phyloP scores from a whole-genome alignment of 2,113 vertebrate species.

The Upupa epops region DNA sequence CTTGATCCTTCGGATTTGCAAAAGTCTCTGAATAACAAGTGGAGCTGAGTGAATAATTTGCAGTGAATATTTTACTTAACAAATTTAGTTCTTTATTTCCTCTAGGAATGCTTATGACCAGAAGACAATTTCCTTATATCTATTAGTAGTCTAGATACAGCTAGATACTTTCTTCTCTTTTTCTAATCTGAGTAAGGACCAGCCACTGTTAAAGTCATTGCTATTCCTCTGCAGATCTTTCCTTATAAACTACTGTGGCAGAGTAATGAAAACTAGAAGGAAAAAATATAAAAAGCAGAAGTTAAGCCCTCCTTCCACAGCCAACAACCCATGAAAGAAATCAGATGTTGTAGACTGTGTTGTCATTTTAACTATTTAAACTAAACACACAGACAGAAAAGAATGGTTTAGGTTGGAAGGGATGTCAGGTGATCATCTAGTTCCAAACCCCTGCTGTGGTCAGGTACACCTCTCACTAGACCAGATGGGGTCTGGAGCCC shows the following conservation, averaged over 20 bases:
- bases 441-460: too few species aligned
- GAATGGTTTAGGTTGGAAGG: too few species aligned
- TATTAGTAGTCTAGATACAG: conserved; percentile 15
- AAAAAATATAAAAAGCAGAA: not conserved
- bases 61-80: conserved; percentile 60
- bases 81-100: conserved; percentile 57
- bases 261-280: not conserved
- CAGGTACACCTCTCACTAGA: too few species aligned
- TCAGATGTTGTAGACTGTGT: not conserved
- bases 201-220: not conserved
- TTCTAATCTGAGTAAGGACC: not conserved
- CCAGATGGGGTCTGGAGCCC: too few species aligned
- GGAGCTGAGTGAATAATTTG: conserved; percentile 38
- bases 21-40: conserved; percentile 38
- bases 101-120: conserved; percentile 27
- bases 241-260: not conserved
- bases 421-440: too few species aligned
- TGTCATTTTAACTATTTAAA: not conserved
- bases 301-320: not conserved
- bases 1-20: not conserved
- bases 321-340: not conserved
- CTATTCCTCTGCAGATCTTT: not conserved
- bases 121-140: conserved; percentile 42
- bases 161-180: conserved; percentile 40
- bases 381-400: too few species aligned